These are phyloP conservation scores for Bombus pascuorum DNA, from an alignment of 1,140 invertebrate genomes.

Conservation along the genomic window DNA sequence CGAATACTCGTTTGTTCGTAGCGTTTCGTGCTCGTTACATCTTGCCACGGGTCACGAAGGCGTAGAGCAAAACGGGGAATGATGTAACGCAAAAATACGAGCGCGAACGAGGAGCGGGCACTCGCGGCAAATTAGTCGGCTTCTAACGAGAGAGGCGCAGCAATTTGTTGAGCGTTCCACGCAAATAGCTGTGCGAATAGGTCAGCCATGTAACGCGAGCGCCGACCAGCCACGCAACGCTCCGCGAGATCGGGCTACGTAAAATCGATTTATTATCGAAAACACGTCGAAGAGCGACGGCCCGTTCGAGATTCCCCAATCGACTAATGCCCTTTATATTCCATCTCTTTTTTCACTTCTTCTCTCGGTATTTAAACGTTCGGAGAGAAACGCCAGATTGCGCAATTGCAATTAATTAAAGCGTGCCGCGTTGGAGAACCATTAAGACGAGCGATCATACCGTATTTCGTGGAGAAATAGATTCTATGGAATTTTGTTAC, in stretches of 20 bases:
- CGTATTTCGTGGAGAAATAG: neutral
- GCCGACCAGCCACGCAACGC: neutral
- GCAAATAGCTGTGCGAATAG: conserved; percentile 52
- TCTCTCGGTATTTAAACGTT: neutral
- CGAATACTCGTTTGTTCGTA: neutral
- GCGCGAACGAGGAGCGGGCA: neutral
- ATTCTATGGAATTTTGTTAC: conserved; percentile 7
- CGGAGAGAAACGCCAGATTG: conserved; percentile 4
- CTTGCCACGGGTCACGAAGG: neutral
- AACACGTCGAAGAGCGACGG: conserved; percentile 13
- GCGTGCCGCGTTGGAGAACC: neutral
- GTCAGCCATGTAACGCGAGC: conserved; percentile 25
- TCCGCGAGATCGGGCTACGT: neutral
- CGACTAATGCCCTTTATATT: neutral
- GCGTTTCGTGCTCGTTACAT: neutral
- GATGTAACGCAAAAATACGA: conserved; percentile 21
- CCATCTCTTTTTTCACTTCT: neutral
- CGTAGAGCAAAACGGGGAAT: neutral
- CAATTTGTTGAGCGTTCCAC: conserved; percentile 53
- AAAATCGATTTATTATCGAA: conserved; percentile 45
- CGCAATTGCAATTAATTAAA: conserved; percentile 41
- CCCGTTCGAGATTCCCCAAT: no score
- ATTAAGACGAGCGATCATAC: neutral
- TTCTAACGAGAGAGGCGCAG: conserved; percentile 47
- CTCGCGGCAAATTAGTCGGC: conserved; percentile 24